Conservation (phyloP, 2,797 vertebrate species). For the Poeciliopsis gracilis region DNA sequence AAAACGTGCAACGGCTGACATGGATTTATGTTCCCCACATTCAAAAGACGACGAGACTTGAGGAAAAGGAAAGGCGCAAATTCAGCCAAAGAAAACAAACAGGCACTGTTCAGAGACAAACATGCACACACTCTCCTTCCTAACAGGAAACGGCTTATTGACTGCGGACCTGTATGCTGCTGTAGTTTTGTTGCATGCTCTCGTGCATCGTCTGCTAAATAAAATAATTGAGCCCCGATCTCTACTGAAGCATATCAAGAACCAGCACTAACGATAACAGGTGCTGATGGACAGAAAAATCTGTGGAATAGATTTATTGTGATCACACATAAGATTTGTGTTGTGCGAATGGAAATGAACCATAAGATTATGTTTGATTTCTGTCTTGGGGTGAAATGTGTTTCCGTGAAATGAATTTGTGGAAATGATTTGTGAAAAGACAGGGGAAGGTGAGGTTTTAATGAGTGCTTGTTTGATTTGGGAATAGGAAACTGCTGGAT, state of each 20-base stretch:
- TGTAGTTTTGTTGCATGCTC: constrained; percentile 64
- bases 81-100: constrained; percentile 59
- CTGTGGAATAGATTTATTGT: constrained; percentile 40
- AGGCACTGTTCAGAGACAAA: constrained; percentile 57
- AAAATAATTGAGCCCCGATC: constrained; percentile 75
- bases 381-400: constrained; percentile 66
- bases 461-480: constrained; percentile 82
- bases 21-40: constrained; percentile 67
- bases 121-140: constrained; percentile 32
- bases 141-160: constrained; percentile 67
- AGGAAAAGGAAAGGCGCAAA: constrained; percentile 53
- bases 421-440: constrained; percentile 64
- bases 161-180: constrained; percentile 68
- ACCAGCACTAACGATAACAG: constrained; percentile 28
- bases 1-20: constrained; percentile 50
- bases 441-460: constrained; percentile 50
- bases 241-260: constrained; percentile 56
- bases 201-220: constrained; percentile 68
- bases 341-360: constrained; percentile 84
- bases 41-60: constrained; percentile 58
- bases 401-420: constrained; percentile 73
- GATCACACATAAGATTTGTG: constrained; percentile 74
- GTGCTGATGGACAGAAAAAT: constrained; percentile 43
- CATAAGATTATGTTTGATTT: constrained; percentile 71
- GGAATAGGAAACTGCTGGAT: constrained; percentile 77